Evolutionary conservation across 2,797 vertebrate species (phyloP).

Genomic region (Trachops cirrhosus): DNA sequence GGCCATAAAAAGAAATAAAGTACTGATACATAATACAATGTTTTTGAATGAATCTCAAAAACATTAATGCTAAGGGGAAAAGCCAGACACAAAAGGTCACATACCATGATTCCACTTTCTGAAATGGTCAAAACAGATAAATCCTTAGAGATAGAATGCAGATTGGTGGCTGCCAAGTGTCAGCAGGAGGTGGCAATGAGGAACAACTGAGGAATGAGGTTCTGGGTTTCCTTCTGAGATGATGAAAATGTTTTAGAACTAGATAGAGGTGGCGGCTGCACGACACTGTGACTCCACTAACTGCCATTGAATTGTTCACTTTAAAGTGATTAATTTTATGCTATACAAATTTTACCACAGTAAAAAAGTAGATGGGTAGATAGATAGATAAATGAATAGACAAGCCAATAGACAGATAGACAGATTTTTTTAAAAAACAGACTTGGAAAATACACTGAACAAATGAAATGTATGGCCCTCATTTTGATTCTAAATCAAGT

Average conservation of each 20-base stretch:
- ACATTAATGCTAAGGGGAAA: background rate
- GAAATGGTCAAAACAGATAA: background rate
- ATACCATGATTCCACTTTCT: background rate
- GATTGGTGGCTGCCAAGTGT: background rate
- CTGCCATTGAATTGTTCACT: background rate
- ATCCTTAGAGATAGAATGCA: background rate
- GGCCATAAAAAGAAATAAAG: background rate
- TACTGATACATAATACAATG: background rate
- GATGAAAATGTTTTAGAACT: background rate
- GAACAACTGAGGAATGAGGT: background rate
- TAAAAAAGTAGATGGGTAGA: background rate
- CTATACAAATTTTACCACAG: background rate
- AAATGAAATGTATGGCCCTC: background rate
- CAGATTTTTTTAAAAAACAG: background rate
- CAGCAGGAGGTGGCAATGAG: background rate
- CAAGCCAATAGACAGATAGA: background rate
- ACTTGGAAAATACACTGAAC: background rate
- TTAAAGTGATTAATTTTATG: constrained; percentile 9
- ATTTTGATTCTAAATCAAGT: constrained; percentile 26
- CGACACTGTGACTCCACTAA: background rate
- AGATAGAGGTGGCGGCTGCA: background rate
- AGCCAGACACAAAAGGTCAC: background rate
- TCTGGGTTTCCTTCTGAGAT: background rate
- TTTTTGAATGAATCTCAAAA: background rate
- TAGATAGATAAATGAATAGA: background rate